Percentiles rank a stretch among this genome's conserved stretches.
Conservation (phyloP, 2,113 vertebrate species). For the Noturus placidus region DNA sequence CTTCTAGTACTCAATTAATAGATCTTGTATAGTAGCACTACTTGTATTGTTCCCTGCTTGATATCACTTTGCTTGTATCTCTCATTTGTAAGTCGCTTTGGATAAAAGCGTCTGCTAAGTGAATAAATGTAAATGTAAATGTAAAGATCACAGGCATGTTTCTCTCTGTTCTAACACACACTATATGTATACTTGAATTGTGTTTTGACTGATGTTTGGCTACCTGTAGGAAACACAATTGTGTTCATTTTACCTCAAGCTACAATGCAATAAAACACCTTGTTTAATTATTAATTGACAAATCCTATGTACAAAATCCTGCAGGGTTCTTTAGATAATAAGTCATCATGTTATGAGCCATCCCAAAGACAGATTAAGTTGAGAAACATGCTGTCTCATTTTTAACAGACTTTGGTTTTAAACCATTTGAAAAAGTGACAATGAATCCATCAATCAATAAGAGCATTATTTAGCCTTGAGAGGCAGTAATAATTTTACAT, state of each 20-base stretch:
- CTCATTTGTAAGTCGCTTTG: too few species aligned
- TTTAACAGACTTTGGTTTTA: neutral
- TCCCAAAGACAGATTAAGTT: neutral
- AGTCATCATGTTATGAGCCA: neutral
- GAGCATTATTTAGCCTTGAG: neutral
- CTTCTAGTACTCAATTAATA: too few species aligned
- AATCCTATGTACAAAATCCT: neutral
- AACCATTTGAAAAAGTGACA: neutral
- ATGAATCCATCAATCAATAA: neutral
- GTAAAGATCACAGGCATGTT: slow-evolving; percentile 51
- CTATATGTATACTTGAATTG: slow-evolving; percentile 17
- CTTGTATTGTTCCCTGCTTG: too few species aligned
- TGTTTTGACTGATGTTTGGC: slow-evolving; percentile 9
- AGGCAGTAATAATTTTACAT: neutral
- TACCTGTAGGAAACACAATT: neutral
- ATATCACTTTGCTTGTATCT: too few species aligned
- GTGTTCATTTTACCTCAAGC: slow-evolving; percentile 4
- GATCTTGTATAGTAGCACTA: too few species aligned
- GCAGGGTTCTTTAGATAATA: neutral
- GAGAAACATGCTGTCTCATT: neutral
- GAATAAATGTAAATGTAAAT: too few species aligned
- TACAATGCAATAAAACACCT: neutral
- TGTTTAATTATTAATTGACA: neutral
- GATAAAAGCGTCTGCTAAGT: too few species aligned
- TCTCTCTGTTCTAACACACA: slow-evolving; percentile 43